A percentile compares a stretch with the other conserved stretches of the same genome.
These are phyloP conservation scores for Rhabdomys pumilio DNA, from an alignment of 2,797 vertebrate species.

Conservation along the genomic window DNA sequence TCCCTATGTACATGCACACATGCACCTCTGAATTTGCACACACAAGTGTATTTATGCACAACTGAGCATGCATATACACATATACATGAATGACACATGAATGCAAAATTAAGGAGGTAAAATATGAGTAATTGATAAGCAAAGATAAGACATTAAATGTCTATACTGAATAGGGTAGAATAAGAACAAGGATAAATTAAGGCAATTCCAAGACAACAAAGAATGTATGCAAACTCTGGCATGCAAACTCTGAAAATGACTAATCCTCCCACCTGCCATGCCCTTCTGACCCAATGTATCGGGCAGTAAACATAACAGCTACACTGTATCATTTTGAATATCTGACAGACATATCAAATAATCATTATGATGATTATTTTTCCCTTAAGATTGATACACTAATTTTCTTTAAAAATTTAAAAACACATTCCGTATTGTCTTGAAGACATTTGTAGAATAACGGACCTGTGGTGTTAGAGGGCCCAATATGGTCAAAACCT, in stretches of 20 bases:
- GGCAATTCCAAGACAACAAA: constrained; percentile 24
- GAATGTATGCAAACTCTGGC: background rate
- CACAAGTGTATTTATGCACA: too few relatives aligned
- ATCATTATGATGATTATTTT: background rate
- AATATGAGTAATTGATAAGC: constrained; percentile 13
- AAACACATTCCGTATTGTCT: background rate
- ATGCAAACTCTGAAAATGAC: background rate
- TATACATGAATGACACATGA: background rate
- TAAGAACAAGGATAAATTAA: background rate
- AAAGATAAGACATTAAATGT: constrained; percentile 33
- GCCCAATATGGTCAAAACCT: constrained; percentile 27
- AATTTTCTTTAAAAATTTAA: constrained; percentile 44
- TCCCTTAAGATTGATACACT: constrained; percentile 42
- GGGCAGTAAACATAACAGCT: constrained; percentile 5
- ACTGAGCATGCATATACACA: background rate
- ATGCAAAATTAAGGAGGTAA: background rate
- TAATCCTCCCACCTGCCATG: background rate
- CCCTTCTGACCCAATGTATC: background rate
- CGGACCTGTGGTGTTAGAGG: background rate
- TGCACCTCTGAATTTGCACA: background rate
- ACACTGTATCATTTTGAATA: constrained; percentile 19
- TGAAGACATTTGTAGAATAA: constrained; percentile 42
- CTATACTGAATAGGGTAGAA: background rate
- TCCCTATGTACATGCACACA: background rate
- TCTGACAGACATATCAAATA: constrained; percentile 36